A percentile compares a stretch with the other conserved stretches of the same genome.
These are phyloP conservation scores for Pocillopora meandrina DNA, from an alignment of 92 coral and sea anemone species.

Conservation along the genomic window DNA sequence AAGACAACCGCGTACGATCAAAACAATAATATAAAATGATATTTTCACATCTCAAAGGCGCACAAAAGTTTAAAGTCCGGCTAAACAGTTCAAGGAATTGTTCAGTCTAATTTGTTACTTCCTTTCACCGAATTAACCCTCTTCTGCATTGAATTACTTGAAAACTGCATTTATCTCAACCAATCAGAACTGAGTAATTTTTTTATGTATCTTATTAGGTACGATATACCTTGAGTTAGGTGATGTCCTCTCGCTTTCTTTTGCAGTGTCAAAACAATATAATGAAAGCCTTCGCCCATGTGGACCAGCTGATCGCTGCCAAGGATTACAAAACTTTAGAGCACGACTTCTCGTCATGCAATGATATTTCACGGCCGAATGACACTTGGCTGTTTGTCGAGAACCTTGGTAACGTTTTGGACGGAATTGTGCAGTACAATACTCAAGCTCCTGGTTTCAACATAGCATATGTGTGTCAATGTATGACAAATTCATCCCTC, in stretches of 20 bases:
- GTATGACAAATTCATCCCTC: slow-evolving; percentile 44
- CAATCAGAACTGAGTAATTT: too few species aligned
- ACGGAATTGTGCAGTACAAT: slow-evolving; percentile 75
- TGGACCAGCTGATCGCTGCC: slow-evolving; percentile 52
- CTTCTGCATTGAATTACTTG: too few species aligned
- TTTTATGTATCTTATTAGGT: too few species aligned
- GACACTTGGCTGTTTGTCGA: slow-evolving; percentile 63
- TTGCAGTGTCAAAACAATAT: slow-evolving; percentile 67
- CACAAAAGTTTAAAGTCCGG: too few species aligned
- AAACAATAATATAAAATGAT: too few species aligned
- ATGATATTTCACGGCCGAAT: slow-evolving; percentile 58
- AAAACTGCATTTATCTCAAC: too few species aligned
- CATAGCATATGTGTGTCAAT: slow-evolving; percentile 55
- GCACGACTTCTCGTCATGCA: slow-evolving; percentile 63
- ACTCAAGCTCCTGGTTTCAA: slow-evolving; percentile 39
- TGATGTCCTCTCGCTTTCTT: background rate
- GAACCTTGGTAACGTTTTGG: slow-evolving; percentile 48
- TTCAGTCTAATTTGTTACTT: too few species aligned
- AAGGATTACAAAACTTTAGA: slow-evolving; percentile 43
- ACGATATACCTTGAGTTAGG: too few species aligned
- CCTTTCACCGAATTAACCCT: too few species aligned
- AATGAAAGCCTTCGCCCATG: slow-evolving; percentile 47
- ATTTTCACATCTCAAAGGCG: too few species aligned
- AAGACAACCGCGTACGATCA: too few species aligned
- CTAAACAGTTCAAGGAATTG: too few species aligned